A percentile compares a stretch with the other conserved stretches of the same genome.
Evolutionary conservation across 2,113 vertebrate species (phyloP).

Genomic region (Cervus canadensis): DNA sequence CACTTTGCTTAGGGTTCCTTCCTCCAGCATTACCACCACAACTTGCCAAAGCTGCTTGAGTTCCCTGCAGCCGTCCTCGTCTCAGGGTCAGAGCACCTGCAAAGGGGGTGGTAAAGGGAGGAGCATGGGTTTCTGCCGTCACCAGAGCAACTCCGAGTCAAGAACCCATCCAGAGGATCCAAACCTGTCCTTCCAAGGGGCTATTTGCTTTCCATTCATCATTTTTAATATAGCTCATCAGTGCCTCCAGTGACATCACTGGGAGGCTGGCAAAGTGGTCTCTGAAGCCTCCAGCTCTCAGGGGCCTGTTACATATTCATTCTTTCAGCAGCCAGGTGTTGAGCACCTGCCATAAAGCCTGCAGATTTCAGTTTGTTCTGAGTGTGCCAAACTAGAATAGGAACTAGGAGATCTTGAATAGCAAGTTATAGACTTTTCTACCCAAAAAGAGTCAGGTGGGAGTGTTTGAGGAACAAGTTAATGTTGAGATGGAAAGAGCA

Average conservation of each 20-base stretch:
- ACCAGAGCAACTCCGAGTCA: not conserved
- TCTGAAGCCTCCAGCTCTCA: not conserved
- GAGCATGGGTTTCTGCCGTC: not conserved
- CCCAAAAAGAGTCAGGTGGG: not conserved
- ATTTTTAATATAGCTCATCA: not conserved
- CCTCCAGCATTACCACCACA: not conserved
- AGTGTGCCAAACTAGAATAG: not conserved
- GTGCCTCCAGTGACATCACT: not conserved
- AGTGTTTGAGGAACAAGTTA: not conserved
- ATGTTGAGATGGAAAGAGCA: constrained; percentile 22
- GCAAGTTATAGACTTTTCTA: not conserved
- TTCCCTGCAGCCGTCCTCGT: not conserved
- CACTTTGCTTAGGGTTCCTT: not conserved
- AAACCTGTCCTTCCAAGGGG: not conserved
- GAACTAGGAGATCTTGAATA: not conserved
- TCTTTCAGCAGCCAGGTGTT: not conserved
- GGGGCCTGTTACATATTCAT: not conserved
- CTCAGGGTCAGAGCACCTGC: not conserved
- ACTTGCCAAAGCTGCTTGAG: not conserved
- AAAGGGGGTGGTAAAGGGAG: not conserved
- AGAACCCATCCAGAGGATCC: not conserved
- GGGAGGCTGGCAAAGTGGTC: not conserved
- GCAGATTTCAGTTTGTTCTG: not conserved
- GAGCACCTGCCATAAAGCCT: not conserved
- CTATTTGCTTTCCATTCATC: not conserved